Conservation (phyloP, 2,113 vertebrate genomes). For the Ictalurus punctatus region DNA sequence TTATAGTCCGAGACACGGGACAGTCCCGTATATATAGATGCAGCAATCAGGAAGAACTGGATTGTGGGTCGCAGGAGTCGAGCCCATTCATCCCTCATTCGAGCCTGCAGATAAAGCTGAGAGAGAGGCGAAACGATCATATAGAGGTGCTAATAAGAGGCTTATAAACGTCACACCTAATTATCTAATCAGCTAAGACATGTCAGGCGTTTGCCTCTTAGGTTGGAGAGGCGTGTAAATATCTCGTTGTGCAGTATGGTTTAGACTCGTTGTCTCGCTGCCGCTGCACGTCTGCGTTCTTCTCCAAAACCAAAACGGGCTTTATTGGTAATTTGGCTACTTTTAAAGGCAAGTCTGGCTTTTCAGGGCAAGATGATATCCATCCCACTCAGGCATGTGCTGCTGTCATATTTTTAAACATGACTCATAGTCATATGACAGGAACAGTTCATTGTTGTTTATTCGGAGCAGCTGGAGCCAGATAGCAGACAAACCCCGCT, state of each 20-base stretch:
- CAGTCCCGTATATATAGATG: slow-evolving; percentile 88
- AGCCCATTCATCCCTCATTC: slow-evolving; percentile 88
- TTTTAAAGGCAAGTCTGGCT: background rate
- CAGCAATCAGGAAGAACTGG: slow-evolving; percentile 88
- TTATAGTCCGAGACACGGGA: slow-evolving; percentile 96
- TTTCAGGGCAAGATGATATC: background rate
- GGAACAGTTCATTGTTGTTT: background rate
- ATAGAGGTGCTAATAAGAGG: background rate
- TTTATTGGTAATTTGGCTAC: background rate
- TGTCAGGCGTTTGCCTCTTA: background rate
- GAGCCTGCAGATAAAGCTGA: slow-evolving; percentile 93
- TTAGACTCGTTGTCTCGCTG: background rate
- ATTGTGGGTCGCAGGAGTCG: slow-evolving; percentile 88
- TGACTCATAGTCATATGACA: background rate
- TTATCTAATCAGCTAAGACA: background rate
- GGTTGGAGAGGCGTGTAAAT: background rate
- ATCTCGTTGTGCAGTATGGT: background rate
- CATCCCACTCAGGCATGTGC: background rate
- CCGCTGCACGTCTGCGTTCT: background rate
- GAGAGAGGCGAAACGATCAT: background rate
- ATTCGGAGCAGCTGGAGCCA: background rate
- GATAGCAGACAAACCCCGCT: background rate
- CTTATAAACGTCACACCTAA: background rate
- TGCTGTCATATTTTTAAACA: background rate
- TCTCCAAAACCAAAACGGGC: background rate